Percentiles rank a stretch among this genome's conserved stretches.
Conservation (phyloP, 2,888 invertebrate species). For the Lithosia quadra region DNA sequence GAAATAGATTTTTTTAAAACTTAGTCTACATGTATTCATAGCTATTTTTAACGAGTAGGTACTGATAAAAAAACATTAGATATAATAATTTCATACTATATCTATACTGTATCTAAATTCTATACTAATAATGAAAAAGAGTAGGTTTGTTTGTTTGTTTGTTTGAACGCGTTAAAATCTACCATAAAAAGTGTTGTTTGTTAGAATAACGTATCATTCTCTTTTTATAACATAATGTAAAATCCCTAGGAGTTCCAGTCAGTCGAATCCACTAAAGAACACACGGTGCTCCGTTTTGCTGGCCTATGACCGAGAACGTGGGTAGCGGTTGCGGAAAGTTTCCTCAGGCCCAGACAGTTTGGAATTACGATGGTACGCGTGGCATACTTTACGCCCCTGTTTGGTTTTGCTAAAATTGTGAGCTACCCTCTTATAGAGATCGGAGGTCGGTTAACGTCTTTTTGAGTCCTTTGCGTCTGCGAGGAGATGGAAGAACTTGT, state of each 20-base stretch:
- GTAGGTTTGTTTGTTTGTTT: not conserved
- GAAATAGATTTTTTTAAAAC: too few species aligned
- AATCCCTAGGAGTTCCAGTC: not conserved
- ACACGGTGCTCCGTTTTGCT: not conserved
- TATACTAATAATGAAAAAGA: not conserved
- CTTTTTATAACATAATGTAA: not conserved
- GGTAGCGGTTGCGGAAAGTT: not conserved
- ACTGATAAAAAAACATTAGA: not conserved
- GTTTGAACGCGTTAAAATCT: not conserved
- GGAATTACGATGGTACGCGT: not conserved
- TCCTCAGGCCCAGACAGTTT: not conserved
- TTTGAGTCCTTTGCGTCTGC: not conserved
- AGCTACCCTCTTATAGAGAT: slow-evolving; percentile 2
- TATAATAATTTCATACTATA: too few species aligned
- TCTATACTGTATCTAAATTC: not conserved
- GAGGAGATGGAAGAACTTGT: not conserved
- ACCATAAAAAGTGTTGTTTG: not conserved
- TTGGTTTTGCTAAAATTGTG: not conserved
- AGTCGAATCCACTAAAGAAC: not conserved
- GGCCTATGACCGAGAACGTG: slow-evolving; percentile 5
- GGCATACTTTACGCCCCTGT: not conserved
- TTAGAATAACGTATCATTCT: not conserved
- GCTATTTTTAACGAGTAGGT: not conserved
- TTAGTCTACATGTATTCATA: not conserved
- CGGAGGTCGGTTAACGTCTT: not conserved